Evolutionary conservation across 53 echinoderm and acorn worm genomes (phyloP), one percentile per base, ranked within the genome.

Genomic region (Echinometra lucunter): DNA sequence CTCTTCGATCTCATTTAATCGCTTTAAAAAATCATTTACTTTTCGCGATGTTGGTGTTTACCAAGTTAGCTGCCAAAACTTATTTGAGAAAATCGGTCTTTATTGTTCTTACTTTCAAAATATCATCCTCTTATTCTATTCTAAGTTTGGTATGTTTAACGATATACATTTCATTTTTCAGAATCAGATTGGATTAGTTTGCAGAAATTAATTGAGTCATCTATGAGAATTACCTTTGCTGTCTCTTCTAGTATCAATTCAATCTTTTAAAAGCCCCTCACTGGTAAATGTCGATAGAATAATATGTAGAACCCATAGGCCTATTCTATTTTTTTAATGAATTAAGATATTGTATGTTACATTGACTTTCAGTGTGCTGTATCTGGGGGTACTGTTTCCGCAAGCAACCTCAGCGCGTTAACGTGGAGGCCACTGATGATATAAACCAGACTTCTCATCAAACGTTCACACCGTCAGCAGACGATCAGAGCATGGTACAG

Each of bases 311-410:
- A 53, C 8, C 13, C 13, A 53, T 4, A 53, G 13, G n/a, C n/a
- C n/a, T n/a, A n/a, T n/a, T n/a, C n/a, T 53, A 4, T 4, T 49
- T 53, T 53, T 53, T 53, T 53, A 9, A 53, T 4, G 13, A 53
- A 53, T 9, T 53, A 53, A 53, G 53, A 53, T 11, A 53, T 53
- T 53, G 0, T 53, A 11, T 53, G 4, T 53, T 63, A 63, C 63
- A 21, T 63, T 63, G 19, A 18, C 30, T 85, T 85, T 25, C 85
- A 85, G n/a, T 85, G 49, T 85, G 85, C 28, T 85, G 85, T 49
- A 30, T 85, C 28, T 85, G 85, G 85, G 47, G 85, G 1, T 85
- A 47, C 85, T 85, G 85, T 12, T 85, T 85, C 49, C n/a, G 19
- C n/a, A 47, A 81, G 38, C 81, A 44, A 0, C 81, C 81, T 81